phyloP scores from a whole-genome alignment of 2,888 invertebrate genomes.

The Bellardia pandia region DNA sequence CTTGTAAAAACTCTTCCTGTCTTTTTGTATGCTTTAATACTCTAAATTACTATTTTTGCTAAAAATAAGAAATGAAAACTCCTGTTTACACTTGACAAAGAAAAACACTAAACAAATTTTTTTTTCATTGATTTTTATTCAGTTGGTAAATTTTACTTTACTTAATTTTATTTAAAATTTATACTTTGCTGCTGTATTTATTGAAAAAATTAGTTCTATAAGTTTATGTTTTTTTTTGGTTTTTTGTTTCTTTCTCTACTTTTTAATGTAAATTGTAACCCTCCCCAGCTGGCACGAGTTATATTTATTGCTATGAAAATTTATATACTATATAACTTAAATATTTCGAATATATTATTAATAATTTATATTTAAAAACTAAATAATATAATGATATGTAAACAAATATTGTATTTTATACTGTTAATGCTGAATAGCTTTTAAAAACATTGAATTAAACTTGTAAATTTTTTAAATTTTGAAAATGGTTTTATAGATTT shows the following conservation, averaged over 20 bases:
- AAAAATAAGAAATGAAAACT: background rate
- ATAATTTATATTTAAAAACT: background rate
- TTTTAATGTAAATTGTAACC: slow-evolving; percentile 79
- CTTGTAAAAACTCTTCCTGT: slow-evolving; percentile 13
- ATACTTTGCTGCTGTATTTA: slow-evolving; percentile 7
- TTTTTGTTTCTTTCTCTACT: slow-evolving; percentile 27
- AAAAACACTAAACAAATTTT: slow-evolving; percentile 55
- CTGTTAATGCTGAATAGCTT: background rate
- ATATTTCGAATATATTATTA: slow-evolving; percentile 47
- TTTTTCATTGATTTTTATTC: background rate
- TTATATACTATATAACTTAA: slow-evolving; percentile 35
- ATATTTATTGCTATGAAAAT: slow-evolving; percentile 79
- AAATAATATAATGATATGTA: background rate
- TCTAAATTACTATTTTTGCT: background rate
- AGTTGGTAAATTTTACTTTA: slow-evolving; percentile 13
- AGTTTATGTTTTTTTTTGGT: slow-evolving; percentile 32
- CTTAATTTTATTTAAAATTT: slow-evolving; percentile 31
- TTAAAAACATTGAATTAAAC: background rate
- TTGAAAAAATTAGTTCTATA: background rate
- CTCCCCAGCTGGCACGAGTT: slow-evolving; percentile 85
- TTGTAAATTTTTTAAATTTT: slow-evolving; percentile 26
- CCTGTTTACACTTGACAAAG: slow-evolving; percentile 34
- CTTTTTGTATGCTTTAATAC: background rate
- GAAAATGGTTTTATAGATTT: slow-evolving; percentile 2
- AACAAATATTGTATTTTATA: background rate